Base-by-base conservation (phyloP, 2,797 vertebrate species). In the Hippocampus kuda region DNA sequence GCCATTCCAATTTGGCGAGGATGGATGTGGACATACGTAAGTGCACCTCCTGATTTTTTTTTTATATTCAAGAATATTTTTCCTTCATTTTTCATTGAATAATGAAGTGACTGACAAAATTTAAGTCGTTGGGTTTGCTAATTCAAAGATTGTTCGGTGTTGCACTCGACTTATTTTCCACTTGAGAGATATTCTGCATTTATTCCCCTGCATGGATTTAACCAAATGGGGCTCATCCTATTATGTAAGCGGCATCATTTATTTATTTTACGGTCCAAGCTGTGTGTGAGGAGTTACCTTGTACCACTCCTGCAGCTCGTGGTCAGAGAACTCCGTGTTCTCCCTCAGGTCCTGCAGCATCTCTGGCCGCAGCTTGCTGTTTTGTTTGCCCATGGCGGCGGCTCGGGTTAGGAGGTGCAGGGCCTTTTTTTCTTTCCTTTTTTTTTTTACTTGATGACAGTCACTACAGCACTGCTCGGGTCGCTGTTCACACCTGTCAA, bases 291-390 rank as follows among this genome's bases (percentile, higher is more conserved):
- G 24, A 16, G 6, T 48, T 70, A 92, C 92, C 89, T 93, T 93
- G 83, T 93, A 93, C 92, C 92, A 93, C 82, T 93, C 92, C 87
- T 93, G 92, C 74, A 93, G 84, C 83, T 93, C 92, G 3, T 92
- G 92, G 80, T 93, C 92, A 0, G 92, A 92, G 86, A 93, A 93
- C 86, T 93, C 92, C 0, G 92, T 93, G 75, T 92, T 93, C 86
- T 93, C 92, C 73, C 92, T 85, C 68, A 93, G 89, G 86, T 93
- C 92, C 83, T 92, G 90, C 76, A 93, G 88, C 88, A 92, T 89
- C 89, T 93, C 92, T 13, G 92, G 92, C 77, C 92, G 87, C 71
- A 93, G 88, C 77, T 93, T 93, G 88, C 92, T 93, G 91, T 93
- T 93, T 81, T 93, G 92, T 81, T 93, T 93, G 80, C 92, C 92